Percentiles rank a stretch among this genome's conserved stretches.
Evolutionary conservation across 2,888 invertebrate genomes (phyloP).

Genomic region (Lasioglossum zephyrum): DNA sequence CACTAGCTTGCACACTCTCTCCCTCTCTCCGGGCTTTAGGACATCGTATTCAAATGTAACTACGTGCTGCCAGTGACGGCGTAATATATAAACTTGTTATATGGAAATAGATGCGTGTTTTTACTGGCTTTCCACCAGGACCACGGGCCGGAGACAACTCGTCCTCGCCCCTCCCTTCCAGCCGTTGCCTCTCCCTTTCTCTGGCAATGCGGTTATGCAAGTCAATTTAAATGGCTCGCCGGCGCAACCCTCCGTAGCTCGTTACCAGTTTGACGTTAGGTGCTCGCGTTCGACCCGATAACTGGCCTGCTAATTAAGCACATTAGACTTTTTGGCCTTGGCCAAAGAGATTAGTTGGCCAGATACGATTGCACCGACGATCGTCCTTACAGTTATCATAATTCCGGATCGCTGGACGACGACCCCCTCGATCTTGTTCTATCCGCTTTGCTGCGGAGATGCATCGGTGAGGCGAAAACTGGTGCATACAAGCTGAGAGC

Average conservation of each 20-base stretch:
- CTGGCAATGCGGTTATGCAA: conserved; percentile 77
- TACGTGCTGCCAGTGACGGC: conserved; percentile 82
- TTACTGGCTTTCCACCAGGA: conserved; percentile 79
- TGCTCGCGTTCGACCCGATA: conserved; percentile 60
- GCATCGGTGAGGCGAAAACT: neutral
- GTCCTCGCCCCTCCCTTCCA: neutral
- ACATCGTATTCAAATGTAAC: conserved; percentile 84
- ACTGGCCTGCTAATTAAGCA: conserved; percentile 67
- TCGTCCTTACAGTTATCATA: conserved; percentile 68
- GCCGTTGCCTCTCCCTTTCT: conserved; percentile 29
- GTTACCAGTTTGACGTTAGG: conserved; percentile 71
- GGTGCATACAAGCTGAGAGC: neutral
- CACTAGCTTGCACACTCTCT: neutral
- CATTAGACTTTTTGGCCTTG: conserved; percentile 60
- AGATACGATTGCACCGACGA: conserved; percentile 55
- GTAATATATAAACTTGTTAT: conserved; percentile 84
- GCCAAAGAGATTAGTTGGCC: conserved; percentile 45
- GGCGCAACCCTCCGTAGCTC: conserved; percentile 55
- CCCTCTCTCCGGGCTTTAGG: conserved; percentile 72
- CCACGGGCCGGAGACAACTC: conserved; percentile 56
- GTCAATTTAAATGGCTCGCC: conserved; percentile 81
- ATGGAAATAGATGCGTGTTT: conserved; percentile 84
- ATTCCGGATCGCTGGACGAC: conserved; percentile 58
- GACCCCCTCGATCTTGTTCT: neutral
- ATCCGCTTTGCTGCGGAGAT: neutral